Percentiles rank a stretch among this genome's conserved stretches.
phyloP scores from a whole-genome alignment of 2,797 vertebrate genomes.

The Macropodus opercularis region DNA sequence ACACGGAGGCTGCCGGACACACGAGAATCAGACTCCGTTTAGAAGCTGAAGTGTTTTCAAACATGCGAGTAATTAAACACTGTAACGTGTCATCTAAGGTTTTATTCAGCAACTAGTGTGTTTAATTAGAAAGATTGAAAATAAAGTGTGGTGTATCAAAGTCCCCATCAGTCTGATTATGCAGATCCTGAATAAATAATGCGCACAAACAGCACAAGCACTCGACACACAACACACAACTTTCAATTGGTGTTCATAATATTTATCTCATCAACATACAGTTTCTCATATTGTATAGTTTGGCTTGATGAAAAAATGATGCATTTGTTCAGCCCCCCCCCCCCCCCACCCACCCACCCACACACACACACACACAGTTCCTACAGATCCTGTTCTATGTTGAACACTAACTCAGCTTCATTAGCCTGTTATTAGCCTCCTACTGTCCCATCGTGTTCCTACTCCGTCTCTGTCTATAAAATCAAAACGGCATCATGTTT shows the following conservation, averaged over 20 bases:
- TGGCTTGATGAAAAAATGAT: too few species aligned
- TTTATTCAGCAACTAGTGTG: constrained; percentile 8
- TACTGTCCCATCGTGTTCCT: too few species aligned
- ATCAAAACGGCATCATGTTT: constrained; percentile 14
- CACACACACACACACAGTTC: too few species aligned
- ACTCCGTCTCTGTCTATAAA: constrained; percentile 27
- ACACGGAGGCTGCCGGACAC: constrained; percentile 7
- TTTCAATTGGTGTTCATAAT: too few species aligned
- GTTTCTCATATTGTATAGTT: too few species aligned
- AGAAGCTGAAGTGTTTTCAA: neutral
- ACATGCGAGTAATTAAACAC: constrained; percentile 2
- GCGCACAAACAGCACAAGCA: neutral
- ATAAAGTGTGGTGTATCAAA: constrained; percentile 2
- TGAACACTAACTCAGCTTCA: neutral
- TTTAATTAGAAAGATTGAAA: constrained; percentile 22
- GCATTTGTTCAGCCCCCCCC: too few species aligned
- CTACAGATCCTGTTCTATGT: too few species aligned
- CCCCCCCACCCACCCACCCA: too few species aligned
- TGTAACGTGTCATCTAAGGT: constrained; percentile 1
- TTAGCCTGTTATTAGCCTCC: too few species aligned
- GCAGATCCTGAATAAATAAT: neutral
- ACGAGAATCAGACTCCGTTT: neutral
- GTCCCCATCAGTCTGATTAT: constrained; percentile 1
- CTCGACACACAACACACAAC: too few species aligned
- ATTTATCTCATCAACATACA: too few species aligned